Evolutionary conservation across 2,888 invertebrate genomes (phyloP), one percentile per base, ranked within the genome.

Genomic region (Drosophila mulleri): DNA sequence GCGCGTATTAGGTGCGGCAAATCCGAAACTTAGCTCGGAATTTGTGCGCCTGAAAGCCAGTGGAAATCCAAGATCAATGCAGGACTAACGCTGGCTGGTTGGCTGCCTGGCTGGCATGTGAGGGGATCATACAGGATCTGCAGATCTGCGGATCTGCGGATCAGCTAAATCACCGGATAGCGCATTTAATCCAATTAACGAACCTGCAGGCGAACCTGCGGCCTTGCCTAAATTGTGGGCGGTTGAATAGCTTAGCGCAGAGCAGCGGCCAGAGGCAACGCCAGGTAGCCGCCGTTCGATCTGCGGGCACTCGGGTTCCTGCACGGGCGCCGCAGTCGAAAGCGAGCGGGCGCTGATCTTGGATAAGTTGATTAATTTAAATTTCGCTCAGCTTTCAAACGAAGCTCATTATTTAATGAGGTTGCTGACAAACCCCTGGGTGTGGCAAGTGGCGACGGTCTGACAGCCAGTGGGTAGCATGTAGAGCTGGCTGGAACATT

Each of bases 371-470:
- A 89, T 89, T 85, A 88, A 88, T 89, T 88, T 88, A 85, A 86
- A 87, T 89, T 88, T 89, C 67, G 72, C 82, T 81, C 90, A 87
- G 86, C 88, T 82, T 75, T 78, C 81, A 56, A 86, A 78, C 80
- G 87, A 71, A 72, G 75, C 74, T 82, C 82, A 88, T 88, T 90
- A 88, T 89, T 90, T 86, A 90, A 88, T 88, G 87, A 86, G 83
- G 77, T 77, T 88, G 86, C 78, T 81, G 83, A 75, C 82, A 83
- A 75, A 71, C 75, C 80, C 48, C 58, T 72, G 77, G 86, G 86
- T 88, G 86, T 89, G 86, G 83, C 83, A 75, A 63, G 75, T 78
- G 65, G 68, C 69, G 50, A 32, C 44, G 57, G 44, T 11, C 37
- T 35, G 44, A 61, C 45, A 61, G 59, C 45, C 75, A 59, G 65